Percentiles rank a stretch among this genome's conserved stretches.
Conservation (phyloP, 1,140 invertebrate genomes). For the Oncopeltus fasciatus region DNA sequence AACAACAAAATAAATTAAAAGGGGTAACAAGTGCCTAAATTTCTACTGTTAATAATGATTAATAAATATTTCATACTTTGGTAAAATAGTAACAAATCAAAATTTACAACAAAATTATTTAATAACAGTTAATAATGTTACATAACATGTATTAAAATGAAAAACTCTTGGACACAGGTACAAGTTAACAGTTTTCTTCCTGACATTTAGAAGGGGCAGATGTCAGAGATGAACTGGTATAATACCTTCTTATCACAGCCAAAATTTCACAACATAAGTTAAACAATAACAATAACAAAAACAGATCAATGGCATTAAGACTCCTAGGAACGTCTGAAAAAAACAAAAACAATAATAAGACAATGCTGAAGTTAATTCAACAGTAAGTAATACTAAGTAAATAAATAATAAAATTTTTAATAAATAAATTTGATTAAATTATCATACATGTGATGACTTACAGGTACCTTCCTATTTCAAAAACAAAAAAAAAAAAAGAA, state of each 20-base stretch:
- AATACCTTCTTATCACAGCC: slow-evolving; percentile 1
- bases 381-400: too few relatives aligned
- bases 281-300: too few relatives aligned
- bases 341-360: too few relatives aligned
- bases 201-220: neutral
- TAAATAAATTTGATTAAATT: too few relatives aligned
- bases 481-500: too few relatives aligned
- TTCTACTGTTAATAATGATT: neutral
- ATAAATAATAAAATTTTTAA: too few relatives aligned
- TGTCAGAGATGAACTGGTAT: neutral
- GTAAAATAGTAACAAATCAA: neutral
- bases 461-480: too few relatives aligned
- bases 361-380: too few relatives aligned
- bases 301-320: too few relatives aligned
- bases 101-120: neutral
- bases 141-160: neutral
- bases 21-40: neutral
- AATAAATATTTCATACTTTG: neutral
- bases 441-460: too few relatives aligned
- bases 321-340: too few relatives aligned
- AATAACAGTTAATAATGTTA: neutral
- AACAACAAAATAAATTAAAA: neutral
- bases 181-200: neutral
- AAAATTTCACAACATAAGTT: too few relatives aligned
- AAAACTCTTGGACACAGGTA: neutral